Percentiles rank a stretch among this genome's conserved stretches.
These are phyloP conservation scores for Cladopsammia gracilis DNA, from an alignment of 64 coral and sea anemone species.

Conservation along the genomic window DNA sequence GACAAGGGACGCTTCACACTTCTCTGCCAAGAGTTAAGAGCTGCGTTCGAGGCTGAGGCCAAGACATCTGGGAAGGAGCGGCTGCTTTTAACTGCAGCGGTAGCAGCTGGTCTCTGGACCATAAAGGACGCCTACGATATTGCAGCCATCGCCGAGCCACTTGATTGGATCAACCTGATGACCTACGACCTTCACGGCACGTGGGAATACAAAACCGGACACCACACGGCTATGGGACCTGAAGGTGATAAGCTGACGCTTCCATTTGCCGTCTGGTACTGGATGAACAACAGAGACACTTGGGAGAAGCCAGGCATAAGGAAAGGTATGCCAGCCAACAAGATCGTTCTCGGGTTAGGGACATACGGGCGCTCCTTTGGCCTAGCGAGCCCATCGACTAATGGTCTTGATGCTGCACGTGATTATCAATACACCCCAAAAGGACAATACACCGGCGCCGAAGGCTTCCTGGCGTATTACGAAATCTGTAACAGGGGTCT, in stretches of 20 bases:
- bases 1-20: constrained; percentile 75
- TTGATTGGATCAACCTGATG: constrained; percentile 85
- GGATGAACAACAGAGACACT: constrained; percentile 81
- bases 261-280: constrained; percentile 72
- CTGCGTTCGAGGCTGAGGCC: constrained; percentile 54
- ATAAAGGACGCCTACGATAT: constrained; percentile 70
- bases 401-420: constrained; percentile 45
- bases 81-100: constrained; percentile 68
- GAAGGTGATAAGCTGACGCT: constrained; percentile 74
- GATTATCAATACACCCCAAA: constrained; percentile 65
- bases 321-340: constrained; percentile 81
- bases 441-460: constrained; percentile 64
- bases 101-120: constrained; percentile 70
- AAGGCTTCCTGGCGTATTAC: constrained; percentile 75
- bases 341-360: constrained; percentile 65
- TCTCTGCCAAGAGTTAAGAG: constrained; percentile 61
- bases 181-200: constrained; percentile 82
- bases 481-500: constrained; percentile 74
- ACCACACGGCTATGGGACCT: constrained; percentile 79
- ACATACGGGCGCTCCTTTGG: constrained; percentile 74
- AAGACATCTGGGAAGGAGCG: constrained; percentile 58
- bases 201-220: constrained; percentile 76
- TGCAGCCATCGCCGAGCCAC: constrained; percentile 38
- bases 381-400: constrained; percentile 1
- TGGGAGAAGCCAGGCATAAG: constrained; percentile 76